Evolutionary conservation across 2,888 invertebrate genomes (phyloP).

Genomic region (Dexiosoma caninum): DNA sequence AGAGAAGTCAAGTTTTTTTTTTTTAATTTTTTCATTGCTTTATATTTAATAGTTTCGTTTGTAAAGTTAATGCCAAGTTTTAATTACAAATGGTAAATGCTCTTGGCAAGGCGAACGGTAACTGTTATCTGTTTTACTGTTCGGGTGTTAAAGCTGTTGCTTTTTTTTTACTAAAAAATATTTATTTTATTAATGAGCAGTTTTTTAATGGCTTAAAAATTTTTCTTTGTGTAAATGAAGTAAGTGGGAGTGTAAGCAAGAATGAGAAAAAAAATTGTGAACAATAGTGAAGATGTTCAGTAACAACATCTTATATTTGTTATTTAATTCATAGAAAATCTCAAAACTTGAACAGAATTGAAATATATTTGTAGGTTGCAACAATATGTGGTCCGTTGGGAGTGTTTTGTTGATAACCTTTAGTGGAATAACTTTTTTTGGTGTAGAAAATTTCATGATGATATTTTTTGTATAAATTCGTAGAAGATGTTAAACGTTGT

Average conservation of each 20-base stretch:
- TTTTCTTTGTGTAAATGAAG: neutral
- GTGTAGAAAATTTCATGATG: too few species aligned
- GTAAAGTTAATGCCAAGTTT: conserved; percentile 50
- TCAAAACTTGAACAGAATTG: too few species aligned
- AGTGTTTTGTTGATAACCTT: too few species aligned
- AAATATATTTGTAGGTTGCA: too few species aligned
- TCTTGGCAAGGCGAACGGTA: conserved; percentile 22
- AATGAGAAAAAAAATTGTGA: neutral
- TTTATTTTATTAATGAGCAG: neutral
- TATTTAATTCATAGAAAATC: neutral
- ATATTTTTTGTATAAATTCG: too few species aligned
- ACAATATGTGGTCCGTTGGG: too few species aligned
- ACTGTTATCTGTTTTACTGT: neutral
- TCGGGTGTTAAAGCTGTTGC: conserved; percentile 43
- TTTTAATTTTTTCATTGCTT: neutral
- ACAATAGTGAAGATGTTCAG: neutral
- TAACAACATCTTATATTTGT: neutral
- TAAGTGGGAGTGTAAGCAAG: neutral
- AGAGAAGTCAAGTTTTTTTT: conserved; percentile 37
- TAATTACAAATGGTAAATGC: conserved; percentile 36
- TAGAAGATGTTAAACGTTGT: too few species aligned
- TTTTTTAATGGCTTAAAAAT: neutral
- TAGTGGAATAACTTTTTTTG: too few species aligned
- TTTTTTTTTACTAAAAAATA: conserved; percentile 7
- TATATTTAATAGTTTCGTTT: conserved; percentile 19